Evolutionary conservation across 2,888 invertebrate species (phyloP).

Genomic region (Acrocyrtus sp.): DNA sequence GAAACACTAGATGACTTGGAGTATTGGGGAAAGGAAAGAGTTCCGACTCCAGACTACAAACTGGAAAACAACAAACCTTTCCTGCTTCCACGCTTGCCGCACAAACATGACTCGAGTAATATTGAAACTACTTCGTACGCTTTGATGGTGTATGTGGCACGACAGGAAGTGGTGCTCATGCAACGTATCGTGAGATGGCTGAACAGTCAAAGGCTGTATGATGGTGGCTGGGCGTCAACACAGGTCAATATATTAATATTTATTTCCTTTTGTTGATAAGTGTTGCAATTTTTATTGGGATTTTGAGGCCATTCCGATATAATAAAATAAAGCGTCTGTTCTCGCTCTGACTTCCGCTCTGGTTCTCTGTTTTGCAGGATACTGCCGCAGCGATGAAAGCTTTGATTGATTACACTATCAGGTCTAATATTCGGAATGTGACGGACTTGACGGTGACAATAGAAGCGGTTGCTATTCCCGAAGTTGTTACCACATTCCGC

Average conservation of each 20-base stretch:
- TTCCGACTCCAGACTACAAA: conserved; percentile 85
- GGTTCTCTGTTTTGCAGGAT: conserved; percentile 71
- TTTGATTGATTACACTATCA: conserved; percentile 87
- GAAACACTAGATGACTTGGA: conserved; percentile 80
- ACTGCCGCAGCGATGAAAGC: conserved; percentile 90
- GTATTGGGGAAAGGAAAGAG: conserved; percentile 85
- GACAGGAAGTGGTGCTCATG: conserved; percentile 79
- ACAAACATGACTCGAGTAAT: conserved; percentile 89
- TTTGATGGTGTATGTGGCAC: conserved; percentile 85
- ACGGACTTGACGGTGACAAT: conserved; percentile 81
- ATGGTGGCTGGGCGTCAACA: conserved; percentile 90
- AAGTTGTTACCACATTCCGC: conserved; percentile 74
- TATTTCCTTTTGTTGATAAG: not conserved
- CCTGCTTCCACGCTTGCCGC: conserved; percentile 85
- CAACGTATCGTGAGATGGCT: conserved; percentile 92
- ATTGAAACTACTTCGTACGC: conserved; percentile 95
- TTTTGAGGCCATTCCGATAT: conserved; percentile 21
- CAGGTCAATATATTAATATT: conserved; percentile 71
- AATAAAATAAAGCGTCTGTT: not conserved
- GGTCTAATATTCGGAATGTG: conserved; percentile 86
- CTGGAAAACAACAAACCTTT: conserved; percentile 93
- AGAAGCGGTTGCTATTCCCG: conserved; percentile 84
- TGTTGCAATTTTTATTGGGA: conserved; percentile 12
- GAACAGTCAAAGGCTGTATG: conserved; percentile 84
- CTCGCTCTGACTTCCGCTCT: not conserved